phyloP scores from a whole-genome alignment of 2,888 invertebrate species.

The Napeogenes sylphis region DNA sequence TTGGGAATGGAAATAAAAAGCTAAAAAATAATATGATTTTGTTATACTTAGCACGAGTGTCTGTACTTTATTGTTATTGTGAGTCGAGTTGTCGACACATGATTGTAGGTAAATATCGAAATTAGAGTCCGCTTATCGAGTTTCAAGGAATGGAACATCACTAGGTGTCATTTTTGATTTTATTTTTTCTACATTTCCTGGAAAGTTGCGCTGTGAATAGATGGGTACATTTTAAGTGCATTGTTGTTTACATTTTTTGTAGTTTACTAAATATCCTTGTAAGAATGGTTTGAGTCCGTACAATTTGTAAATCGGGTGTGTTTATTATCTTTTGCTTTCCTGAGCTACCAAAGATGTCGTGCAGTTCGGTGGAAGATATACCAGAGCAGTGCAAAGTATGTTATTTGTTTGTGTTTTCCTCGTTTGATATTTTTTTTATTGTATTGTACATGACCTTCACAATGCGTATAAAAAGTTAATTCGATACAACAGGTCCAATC shows the following conservation, averaged over 20 bases:
- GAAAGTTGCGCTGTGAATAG: slow-evolving; percentile 8
- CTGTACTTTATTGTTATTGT: too few species aligned
- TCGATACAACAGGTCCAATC: slow-evolving; percentile 18
- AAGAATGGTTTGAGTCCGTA: slow-evolving; percentile 15
- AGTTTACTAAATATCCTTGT: slow-evolving; percentile 16
- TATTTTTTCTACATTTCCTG: slow-evolving; percentile 4
- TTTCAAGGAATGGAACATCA: background rate
- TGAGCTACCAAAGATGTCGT: slow-evolving; percentile 52
- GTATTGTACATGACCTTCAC: slow-evolving; percentile 30
- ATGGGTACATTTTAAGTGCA: background rate
- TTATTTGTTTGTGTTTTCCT: slow-evolving; percentile 35
- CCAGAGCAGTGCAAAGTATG: slow-evolving; percentile 66
- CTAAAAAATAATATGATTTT: too few species aligned
- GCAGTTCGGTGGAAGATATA: slow-evolving; percentile 67
- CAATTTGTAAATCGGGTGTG: background rate
- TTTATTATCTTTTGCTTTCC: background rate
- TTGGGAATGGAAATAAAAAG: too few species aligned
- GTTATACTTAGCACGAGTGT: too few species aligned
- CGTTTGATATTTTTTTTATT: slow-evolving; percentile 37
- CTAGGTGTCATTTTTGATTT: background rate
- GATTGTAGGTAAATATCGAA: too few species aligned
- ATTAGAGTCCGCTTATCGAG: too few species aligned
- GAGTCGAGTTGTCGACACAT: too few species aligned
- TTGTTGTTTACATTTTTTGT: slow-evolving; percentile 18
- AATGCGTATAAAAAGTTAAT: slow-evolving; percentile 15